A percentile compares a stretch with the other conserved stretches of the same genome.
Conservation (phyloP, 2,113 vertebrate genomes). For the Bombycilla garrulus region DNA sequence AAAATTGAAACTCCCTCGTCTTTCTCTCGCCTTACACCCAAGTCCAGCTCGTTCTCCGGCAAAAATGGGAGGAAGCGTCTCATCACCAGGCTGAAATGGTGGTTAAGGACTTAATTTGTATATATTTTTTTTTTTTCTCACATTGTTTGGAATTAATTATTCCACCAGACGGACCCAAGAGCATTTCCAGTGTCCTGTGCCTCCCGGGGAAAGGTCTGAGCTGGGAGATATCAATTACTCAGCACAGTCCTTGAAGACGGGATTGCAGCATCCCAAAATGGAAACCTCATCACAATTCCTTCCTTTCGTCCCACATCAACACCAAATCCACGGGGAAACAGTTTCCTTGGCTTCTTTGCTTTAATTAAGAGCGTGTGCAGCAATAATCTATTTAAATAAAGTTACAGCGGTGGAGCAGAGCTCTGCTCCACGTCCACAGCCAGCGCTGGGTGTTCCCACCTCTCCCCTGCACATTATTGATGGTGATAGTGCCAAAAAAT, state of each 20-base stretch:
- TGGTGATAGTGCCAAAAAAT: neutral
- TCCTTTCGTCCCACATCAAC: neutral
- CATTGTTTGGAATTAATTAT: neutral
- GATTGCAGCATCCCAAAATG: neutral
- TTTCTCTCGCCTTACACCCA: accelerated
- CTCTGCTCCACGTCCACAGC: neutral
- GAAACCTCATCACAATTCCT: neutral
- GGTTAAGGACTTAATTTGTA: neutral
- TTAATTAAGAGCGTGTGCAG: neutral
- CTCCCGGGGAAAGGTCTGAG: neutral
- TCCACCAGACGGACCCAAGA: neutral
- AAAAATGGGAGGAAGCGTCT: neutral
- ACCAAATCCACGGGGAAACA: neutral
- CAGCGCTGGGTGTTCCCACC: accelerated
- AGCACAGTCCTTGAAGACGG: accelerated
- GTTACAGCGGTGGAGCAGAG: neutral
- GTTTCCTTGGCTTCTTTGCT: accelerated
- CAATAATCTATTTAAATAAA: neutral
- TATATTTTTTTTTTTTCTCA: neutral
- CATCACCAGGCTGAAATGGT: accelerated
- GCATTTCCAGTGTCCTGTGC: neutral
- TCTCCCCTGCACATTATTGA: accelerated
- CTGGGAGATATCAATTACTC: neutral
- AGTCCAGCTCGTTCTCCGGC: neutral
- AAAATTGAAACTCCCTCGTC: accelerated